Evolutionary conservation across 2,888 invertebrate genomes (phyloP), one percentile per base, ranked within the genome.

Genomic region (Pristionchus fissidentatus): DNA sequence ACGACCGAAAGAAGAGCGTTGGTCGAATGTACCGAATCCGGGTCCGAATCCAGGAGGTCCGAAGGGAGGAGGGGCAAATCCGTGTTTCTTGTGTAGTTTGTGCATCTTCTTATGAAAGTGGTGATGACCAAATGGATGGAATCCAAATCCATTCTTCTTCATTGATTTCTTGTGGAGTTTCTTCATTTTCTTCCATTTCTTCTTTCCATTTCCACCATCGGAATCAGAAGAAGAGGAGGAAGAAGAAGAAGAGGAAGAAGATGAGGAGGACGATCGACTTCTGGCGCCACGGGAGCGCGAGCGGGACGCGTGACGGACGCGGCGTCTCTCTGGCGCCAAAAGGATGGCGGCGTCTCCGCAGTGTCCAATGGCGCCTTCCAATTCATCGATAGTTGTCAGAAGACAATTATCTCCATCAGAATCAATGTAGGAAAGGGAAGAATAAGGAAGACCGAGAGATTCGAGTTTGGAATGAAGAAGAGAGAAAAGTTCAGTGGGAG

Each of bases 31-130:
- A 10, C 41, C 38, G 70, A 38, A 70, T 43, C 70, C 70, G 41
- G 70, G 70, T 3, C 41, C 38, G 70, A 38, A 70, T 43, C 70
- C 70, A n/a, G 70, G 70, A 13, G 66, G 66, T 43, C 70, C 70
- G 41, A 70, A 70, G n/a, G 70, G 41, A 70, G 70, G 43, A 70
- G 43, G 70, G n/a, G 13, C 43, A 41, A 70, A 70, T 41, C 70
- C 70, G n/a, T 26, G 7, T 41, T 43, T 70, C 70, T n/a, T 70
- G n/a, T 70, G 41, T 1, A 70, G 70, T 32, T 70, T 70, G 26
- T 4, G 70, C 70, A 70, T 70, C 41, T 70, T 70, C 70, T 70
- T 70, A 66, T 19, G 66, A 70, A 41, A 41, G 43, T 70, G 70
- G 13, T 35, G 35, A 19, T 4, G 35, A 1, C 26, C 70, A 26